Base-by-base conservation (phyloP, 2,113 vertebrate genomes). In the Lophotis ruficrista region DNA sequence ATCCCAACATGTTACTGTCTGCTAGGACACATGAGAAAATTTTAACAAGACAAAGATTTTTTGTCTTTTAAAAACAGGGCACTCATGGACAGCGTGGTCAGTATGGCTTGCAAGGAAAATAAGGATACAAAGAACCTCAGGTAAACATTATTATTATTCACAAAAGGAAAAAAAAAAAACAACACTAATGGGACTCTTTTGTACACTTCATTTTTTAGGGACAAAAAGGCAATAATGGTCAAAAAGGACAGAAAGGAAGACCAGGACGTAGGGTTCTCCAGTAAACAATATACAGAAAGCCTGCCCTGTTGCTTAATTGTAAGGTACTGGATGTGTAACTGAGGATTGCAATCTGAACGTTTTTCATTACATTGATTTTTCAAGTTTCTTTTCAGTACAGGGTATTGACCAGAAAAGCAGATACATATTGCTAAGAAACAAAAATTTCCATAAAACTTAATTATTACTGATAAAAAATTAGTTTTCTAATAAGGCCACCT, bases 181-280 rank as follows among this genome's bases (percentile, higher is more conserved):
- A 66, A 7, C 35, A 53, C 17, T 48, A 78, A 41, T 69, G 9
- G 64, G 56, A 61, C 18, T 33, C 15, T 47, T 37, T 37, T 76
- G 2, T 75, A 11, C 20, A 4, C 2, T 2, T 25, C 38, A 12
- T 8, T 41, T 51, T 54, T 88, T 45, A 97, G 92, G 89, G 94
- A 51, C 50, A 76, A 78, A 92, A 83, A 84, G 95, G 96, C 80
- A 86, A 94, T 81, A 31, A 38, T 12, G 93, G 96, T 69, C 9
- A 47, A 66, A 97, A 95, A 94, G 97, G 97, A 93, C 80, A 92
- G 35, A 95, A 65, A 69, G 96, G 94, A 77, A 30, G 14, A 33
- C 9, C 88, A 50, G 96, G 96, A 93, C 84, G 3, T 50, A 93
- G 94, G 94, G 92, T 24, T 87, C 70, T 50, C 69, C 87, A 96